A percentile compares a stretch with the other conserved stretches of the same genome.
Evolutionary conservation across 2,888 invertebrate species (phyloP).

Genomic region (Adelphocoris suturalis): DNA sequence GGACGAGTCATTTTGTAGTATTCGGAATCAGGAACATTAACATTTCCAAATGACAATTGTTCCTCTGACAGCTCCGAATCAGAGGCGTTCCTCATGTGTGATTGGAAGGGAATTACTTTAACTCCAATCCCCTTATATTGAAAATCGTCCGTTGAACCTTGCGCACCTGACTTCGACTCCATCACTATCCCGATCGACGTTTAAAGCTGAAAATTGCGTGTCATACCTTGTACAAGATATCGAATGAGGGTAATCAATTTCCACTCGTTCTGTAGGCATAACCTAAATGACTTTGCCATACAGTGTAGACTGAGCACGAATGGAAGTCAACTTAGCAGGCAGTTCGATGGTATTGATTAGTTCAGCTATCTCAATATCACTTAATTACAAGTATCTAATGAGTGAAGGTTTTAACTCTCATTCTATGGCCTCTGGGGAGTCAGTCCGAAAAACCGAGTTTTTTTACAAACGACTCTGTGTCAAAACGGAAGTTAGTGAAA

Average conservation of each 20-base stretch:
- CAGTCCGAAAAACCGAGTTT: too few species aligned
- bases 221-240: background rate
- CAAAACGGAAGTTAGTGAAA: too few species aligned
- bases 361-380: conserved; percentile 11
- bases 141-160: background rate
- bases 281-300: background rate
- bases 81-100: background rate
- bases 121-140: too few species aligned
- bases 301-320: background rate
- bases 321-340: background rate
- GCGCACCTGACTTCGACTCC: background rate
- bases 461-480: too few species aligned
- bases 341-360: too few species aligned
- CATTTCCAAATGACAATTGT: background rate
- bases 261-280: background rate
- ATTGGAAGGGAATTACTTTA: background rate
- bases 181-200: background rate
- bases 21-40: background rate
- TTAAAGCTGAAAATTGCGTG: conserved; percentile 18
- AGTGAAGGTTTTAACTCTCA: too few species aligned
- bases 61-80: background rate
- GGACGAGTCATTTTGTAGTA: background rate
- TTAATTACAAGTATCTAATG: background rate
- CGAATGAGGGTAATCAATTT: background rate
- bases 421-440: too few species aligned